A percentile compares a stretch with the other conserved stretches of the same genome.
These are phyloP conservation scores for Yponomeuta sedellus DNA, from an alignment of 2,888 invertebrate species.

Conservation along the genomic window DNA sequence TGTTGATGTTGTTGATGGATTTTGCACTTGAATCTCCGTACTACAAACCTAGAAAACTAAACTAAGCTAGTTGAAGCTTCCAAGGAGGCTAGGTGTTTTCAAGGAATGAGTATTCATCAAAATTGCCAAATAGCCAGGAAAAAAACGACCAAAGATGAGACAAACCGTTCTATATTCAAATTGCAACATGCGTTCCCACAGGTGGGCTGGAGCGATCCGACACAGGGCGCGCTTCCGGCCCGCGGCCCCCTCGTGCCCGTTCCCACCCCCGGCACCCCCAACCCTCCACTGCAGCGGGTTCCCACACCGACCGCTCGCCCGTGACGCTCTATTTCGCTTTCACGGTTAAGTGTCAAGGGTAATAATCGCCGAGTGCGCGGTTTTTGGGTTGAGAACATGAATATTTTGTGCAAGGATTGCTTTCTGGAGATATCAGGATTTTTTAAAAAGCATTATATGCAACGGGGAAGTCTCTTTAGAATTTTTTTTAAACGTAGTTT, in stretches of 20 bases:
- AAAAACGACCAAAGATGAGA: background rate
- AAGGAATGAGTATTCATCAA: too few relatives aligned
- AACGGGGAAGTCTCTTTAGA: too few relatives aligned
- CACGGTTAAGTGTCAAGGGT: slow-evolving; percentile 9
- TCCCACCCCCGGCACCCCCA: slow-evolving; percentile 35
- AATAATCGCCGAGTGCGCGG: too few relatives aligned
- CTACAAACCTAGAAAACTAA: background rate
- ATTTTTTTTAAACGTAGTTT: too few relatives aligned
- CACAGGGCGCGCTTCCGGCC: slow-evolving; percentile 61
- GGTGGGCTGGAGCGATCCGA: slow-evolving; percentile 49
- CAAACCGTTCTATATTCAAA: slow-evolving; percentile 38
- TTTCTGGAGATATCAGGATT: too few relatives aligned
- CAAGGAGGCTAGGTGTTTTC: too few relatives aligned
- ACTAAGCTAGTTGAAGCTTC: background rate
- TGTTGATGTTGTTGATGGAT: slow-evolving; percentile 31
- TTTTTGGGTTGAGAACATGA: too few relatives aligned
- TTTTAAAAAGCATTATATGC: too few relatives aligned
- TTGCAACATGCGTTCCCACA: slow-evolving; percentile 28
- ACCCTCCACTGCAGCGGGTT: slow-evolving; percentile 38
- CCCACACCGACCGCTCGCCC: slow-evolving; percentile 61
- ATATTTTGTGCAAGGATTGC: too few relatives aligned
- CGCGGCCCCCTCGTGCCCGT: slow-evolving; percentile 53
- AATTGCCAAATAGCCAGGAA: background rate
- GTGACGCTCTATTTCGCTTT: slow-evolving; percentile 57
- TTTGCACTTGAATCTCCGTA: slow-evolving; percentile 36